Base-by-base conservation (phyloP, 1,140 invertebrate genomes). In the Brachionus rotundiformis region DNA sequence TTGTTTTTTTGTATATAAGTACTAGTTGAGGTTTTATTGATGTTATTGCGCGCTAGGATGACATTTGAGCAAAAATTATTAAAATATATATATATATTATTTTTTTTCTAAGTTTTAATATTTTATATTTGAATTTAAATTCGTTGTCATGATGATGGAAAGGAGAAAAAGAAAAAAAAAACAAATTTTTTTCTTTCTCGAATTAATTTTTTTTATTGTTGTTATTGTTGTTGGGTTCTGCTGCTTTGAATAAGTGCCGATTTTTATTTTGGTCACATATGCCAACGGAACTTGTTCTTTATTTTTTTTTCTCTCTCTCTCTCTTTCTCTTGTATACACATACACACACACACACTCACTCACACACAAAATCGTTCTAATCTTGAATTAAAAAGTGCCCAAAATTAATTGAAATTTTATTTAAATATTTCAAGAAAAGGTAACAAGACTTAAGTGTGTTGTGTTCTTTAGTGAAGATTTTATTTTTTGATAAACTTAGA, bases 141-240 rank as follows among this genome's bases (percentile, higher is more conserved):
- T 63, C 25, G 65, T 71, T 71, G 65, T 71, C 65, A 71, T 71
- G 65, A 71, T 71, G 65, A 71, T 71, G 33, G 13, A 39, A 36
- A 31, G 3, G 25, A 63, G 2, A 29, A 16, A 65, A n/a, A n/a
- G n/a, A n/a, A 13, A 31, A 65, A 65, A 71, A 39, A 71, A 71
- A 71, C 16, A 19, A 19, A 19, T 71, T 71, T 71, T 71, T 39
- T 36, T 71, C 16, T 36, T 19, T 71, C 39, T 71, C 5, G 29
- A 71, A 16, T 68, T 19, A 68, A 68, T 31, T 29, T 63, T 54
- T 54, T 31, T 31, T 13, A 13, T 41, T 41, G 39, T 63, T 63
- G 23, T 63, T 63, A 11, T 63, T 31, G 61, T 63, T 63, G 61
- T 25, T 63, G 8, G 29, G 25, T 13, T 63, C n/a, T 49, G 47